A percentile compares a stretch with the other conserved stretches of the same genome.
These are phyloP conservation scores for Drosophila teissieri DNA, from an alignment of 1,140 invertebrate genomes.

Conservation along the genomic window DNA sequence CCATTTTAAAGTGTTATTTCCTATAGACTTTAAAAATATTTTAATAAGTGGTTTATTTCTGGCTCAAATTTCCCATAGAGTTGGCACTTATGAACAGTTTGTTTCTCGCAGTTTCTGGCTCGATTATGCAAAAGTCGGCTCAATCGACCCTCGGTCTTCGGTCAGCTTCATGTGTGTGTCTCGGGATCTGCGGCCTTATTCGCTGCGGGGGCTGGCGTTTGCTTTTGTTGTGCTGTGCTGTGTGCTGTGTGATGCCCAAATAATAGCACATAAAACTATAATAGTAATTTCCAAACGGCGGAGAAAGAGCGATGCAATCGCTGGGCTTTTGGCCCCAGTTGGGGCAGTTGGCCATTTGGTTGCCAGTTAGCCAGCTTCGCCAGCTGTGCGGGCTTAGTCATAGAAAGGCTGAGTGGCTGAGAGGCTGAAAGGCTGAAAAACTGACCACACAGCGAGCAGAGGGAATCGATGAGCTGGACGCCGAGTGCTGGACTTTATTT, in stretches of 20 bases:
- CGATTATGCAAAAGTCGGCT: conserved; percentile 69
- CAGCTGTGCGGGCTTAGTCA: conserved; percentile 80
- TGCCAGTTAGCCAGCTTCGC: conserved; percentile 20
- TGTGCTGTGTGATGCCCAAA: conserved; percentile 66
- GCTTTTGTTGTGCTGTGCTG: conserved; percentile 34
- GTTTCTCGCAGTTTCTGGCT: conserved; percentile 32
- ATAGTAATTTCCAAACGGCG: conserved; percentile 81
- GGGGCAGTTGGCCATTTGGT: conserved; percentile 7
- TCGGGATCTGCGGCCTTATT: conserved; percentile 48
- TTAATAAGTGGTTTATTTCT: too few species aligned
- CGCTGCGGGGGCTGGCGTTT: conserved; percentile 76
- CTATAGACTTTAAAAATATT: too few species aligned
- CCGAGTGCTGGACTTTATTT: conserved; percentile 61
- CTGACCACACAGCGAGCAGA: conserved; percentile 72
- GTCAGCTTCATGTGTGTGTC: conserved; percentile 68
- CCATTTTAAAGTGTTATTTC: too few species aligned
- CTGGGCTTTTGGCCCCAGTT: conserved; percentile 31
- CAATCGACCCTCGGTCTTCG: conserved; percentile 41
- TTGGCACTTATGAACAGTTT: not conserved
- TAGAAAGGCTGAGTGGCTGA: conserved; percentile 57
- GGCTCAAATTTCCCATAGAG: not conserved
- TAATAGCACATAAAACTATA: conserved; percentile 84
- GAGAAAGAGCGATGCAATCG: conserved; percentile 81
- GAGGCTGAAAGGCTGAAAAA: conserved; percentile 2
- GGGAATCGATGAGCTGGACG: conserved; percentile 67